Conservation (phyloP, 2,113 vertebrate species). For the Reinhardtius hippoglossoides region DNA sequence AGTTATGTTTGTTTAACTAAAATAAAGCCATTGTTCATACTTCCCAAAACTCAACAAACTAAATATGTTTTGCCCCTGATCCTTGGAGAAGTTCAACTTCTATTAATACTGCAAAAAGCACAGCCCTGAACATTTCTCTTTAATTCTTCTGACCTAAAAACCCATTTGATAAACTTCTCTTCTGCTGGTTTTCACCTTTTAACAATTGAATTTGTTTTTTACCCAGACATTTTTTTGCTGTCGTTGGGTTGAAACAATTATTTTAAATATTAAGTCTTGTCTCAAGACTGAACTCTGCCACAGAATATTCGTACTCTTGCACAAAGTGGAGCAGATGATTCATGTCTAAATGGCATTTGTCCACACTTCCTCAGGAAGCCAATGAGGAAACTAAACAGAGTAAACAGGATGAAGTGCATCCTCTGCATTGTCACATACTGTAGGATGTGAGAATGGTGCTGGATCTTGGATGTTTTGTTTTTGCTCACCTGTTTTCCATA, state of each 20-base stretch:
- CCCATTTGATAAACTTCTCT: no score
- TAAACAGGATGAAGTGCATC: slow-evolving; percentile 58
- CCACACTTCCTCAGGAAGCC: slow-evolving; percentile 68
- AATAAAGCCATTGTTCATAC: background rate
- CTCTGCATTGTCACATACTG: slow-evolving; percentile 45
- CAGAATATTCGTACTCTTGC: slow-evolving; percentile 48
- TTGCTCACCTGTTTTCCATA: slow-evolving; percentile 74
- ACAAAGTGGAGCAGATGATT: slow-evolving; percentile 65
- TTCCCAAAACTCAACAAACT: background rate
- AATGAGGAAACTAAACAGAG: slow-evolving; percentile 56
- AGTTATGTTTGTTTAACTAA: background rate
- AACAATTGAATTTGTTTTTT: no score
- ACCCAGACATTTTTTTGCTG: background rate
- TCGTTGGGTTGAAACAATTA: background rate
- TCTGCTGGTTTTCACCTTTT: no score
- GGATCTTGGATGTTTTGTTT: slow-evolving; percentile 1
- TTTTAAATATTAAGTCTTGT: background rate
- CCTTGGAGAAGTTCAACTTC: no score
- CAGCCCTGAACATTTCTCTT: no score
- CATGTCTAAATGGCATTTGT: slow-evolving; percentile 53
- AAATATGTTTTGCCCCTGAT: background rate
- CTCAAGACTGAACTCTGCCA: slow-evolving; percentile 52
- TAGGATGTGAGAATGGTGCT: background rate
- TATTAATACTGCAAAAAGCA: no score
- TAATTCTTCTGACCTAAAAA: no score